A percentile compares a stretch with the other conserved stretches of the same genome.
Evolutionary conservation across 2,888 invertebrate species (phyloP).

Genomic region (Sinohyriopsis cumingii): DNA sequence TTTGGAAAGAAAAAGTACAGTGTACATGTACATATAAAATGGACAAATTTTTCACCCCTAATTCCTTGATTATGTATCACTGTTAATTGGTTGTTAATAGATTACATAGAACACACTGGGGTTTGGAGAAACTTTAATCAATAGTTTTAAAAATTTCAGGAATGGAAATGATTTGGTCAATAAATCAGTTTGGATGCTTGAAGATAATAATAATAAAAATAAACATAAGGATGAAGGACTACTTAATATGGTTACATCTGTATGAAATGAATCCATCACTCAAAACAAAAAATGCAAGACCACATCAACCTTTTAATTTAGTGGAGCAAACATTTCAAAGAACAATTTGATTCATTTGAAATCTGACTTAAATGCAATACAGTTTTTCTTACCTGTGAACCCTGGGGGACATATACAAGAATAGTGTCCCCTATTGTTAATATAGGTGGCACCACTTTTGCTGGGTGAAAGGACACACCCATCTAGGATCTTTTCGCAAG

Average conservation of each 20-base stretch:
- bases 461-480: constrained; percentile 32
- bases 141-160: too few relatives aligned
- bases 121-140: too few relatives aligned
- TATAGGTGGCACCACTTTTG: constrained; percentile 46
- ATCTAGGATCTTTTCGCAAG: constrained; percentile 5
- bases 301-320: neutral
- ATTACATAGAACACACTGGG: too few relatives aligned
- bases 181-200: too few relatives aligned
- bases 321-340: neutral
- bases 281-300: neutral
- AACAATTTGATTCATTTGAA: neutral
- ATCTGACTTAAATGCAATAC: neutral
- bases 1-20: neutral
- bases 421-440: constrained; percentile 32
- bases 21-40: constrained; percentile 1
- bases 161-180: too few relatives aligned
- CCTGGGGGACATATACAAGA: constrained; percentile 46
- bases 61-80: neutral
- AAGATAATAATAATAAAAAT: too few relatives aligned
- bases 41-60: neutral
- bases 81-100: too few relatives aligned
- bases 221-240: too few relatives aligned
- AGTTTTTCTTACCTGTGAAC: constrained; percentile 2
- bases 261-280: neutral
- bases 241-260: neutral